Base-by-base conservation (phyloP, 2,888 invertebrate genomes). In the Gymnoscelis rufifasciata region DNA sequence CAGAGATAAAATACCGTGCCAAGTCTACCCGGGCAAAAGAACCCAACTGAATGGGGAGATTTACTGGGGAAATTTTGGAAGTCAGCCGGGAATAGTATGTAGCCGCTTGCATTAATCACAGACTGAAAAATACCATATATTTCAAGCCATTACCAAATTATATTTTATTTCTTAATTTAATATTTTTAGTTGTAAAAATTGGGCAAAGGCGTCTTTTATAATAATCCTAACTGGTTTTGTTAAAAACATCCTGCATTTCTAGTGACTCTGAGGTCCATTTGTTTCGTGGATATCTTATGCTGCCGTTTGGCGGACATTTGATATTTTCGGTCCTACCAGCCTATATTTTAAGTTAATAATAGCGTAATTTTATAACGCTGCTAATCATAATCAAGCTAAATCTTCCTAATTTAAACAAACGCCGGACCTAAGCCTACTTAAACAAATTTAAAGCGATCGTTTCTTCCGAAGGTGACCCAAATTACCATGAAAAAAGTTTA, bases 401-500 rank as follows among this genome's bases (percentile, higher is more conserved):
- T 57, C 60, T 57, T 64, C 70, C 67, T 78, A 78, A 81, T 80
- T 77, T 76, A 71, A 75, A 78, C 72, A 76, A 79, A 79, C 63
- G 60, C 72, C 68, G 69, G 64, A 64, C 64, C 71, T 80, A 80
- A 80, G 81, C 82, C 81, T 82, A 80, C 83, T 87, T 84, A 81
- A 82, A 83, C 82, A 82, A 83, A 86, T 87, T 87, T 81, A 84
- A 79, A 83, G 62, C 76, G 71, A 78, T 73, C 79, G 71, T 81
- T 75, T 75, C 83, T 82, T 78, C 71, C 72, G 72, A 84, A 87
- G 82, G 84, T 87, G 86, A 86, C 87, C 87, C 83, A 86, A 87
- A 88, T 88, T 84, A 76, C 81, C 83, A 79, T 82, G 80, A 83
- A 87, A 87, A 83, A 87, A 82, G 78, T 84, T 87, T 83, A 84